A percentile compares a stretch with the other conserved stretches of the same genome.
These are phyloP conservation scores for Diaprepes abbreviatus DNA, from an alignment of 2,888 invertebrate genomes.

Conservation along the genomic window DNA sequence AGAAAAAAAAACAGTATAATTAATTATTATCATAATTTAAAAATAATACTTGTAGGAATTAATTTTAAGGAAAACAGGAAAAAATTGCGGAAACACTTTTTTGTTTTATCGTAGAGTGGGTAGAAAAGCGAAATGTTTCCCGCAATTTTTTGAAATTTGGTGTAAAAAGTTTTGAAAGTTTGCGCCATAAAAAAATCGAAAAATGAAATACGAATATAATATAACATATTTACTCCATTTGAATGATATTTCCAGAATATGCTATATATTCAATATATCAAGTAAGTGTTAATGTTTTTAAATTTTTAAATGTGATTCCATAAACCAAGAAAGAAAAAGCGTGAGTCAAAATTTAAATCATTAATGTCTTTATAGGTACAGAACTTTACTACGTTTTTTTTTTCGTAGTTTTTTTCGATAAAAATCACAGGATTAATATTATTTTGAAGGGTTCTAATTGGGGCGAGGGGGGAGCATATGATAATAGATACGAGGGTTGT, in stretches of 20 bases:
- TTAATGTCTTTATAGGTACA: background rate
- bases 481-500: too few relatives aligned
- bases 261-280: slow-evolving; percentile 60
- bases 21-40: slow-evolving; percentile 23
- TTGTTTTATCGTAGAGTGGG: background rate
- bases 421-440: too few relatives aligned
- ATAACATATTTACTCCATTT: slow-evolving; percentile 48
- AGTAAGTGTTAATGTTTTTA: slow-evolving; percentile 68
- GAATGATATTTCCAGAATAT: slow-evolving; percentile 49
- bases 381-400: too few relatives aligned
- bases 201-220: slow-evolving; percentile 44
- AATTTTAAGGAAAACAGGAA: slow-evolving; percentile 8
- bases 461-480: too few relatives aligned
- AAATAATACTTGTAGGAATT: slow-evolving; percentile 20
- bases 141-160: too few relatives aligned
- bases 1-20: slow-evolving; percentile 9
- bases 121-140: too few relatives aligned
- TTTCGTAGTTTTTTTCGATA: too few relatives aligned
- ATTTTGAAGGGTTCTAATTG: too few relatives aligned
- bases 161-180: slow-evolving; percentile 43
- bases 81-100: background rate
- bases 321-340: slow-evolving; percentile 48
- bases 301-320: slow-evolving; percentile 67
- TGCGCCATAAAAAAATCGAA: slow-evolving; percentile 42
- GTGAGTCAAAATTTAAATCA: slow-evolving; percentile 21